Conservation (phyloP, 2,888 invertebrate species). For the Eueremaeus valkanovi region DNA sequence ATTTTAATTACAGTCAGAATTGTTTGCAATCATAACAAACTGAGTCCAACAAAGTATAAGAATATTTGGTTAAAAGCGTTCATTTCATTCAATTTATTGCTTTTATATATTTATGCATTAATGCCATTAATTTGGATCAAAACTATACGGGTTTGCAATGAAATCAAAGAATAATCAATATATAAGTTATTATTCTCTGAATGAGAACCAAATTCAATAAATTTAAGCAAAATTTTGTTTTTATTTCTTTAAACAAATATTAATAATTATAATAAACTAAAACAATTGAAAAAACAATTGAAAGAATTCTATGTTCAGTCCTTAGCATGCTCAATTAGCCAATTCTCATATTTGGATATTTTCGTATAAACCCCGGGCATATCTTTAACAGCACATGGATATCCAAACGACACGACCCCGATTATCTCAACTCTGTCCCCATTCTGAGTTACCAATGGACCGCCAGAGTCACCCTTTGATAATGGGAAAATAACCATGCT, state of each 20-base stretch:
- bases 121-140: too few species aligned
- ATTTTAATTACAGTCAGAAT: background rate
- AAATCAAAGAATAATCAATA: too few species aligned
- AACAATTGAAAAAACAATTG: background rate
- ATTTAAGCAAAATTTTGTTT: too few species aligned
- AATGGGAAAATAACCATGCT: background rate
- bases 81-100: too few species aligned
- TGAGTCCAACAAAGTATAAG: too few species aligned
- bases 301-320: background rate
- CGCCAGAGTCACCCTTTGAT: conserved; percentile 39
- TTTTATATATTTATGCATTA: too few species aligned
- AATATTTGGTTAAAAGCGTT: too few species aligned
- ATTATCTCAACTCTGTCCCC: background rate
- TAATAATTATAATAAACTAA: background rate
- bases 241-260: background rate
- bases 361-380: conserved; percentile 40
- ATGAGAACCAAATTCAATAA: too few species aligned
- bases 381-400: conserved; percentile 37
- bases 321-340: conserved; percentile 34
- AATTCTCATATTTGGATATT: conserved; percentile 37
- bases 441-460: conserved; percentile 28
- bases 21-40: too few species aligned
- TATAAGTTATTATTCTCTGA: too few species aligned
- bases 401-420: conserved; percentile 38
- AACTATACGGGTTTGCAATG: too few species aligned